These are phyloP conservation scores for Rhorus exstirpatorius DNA, from an alignment of 2,888 invertebrate genomes.

Conservation along the genomic window DNA sequence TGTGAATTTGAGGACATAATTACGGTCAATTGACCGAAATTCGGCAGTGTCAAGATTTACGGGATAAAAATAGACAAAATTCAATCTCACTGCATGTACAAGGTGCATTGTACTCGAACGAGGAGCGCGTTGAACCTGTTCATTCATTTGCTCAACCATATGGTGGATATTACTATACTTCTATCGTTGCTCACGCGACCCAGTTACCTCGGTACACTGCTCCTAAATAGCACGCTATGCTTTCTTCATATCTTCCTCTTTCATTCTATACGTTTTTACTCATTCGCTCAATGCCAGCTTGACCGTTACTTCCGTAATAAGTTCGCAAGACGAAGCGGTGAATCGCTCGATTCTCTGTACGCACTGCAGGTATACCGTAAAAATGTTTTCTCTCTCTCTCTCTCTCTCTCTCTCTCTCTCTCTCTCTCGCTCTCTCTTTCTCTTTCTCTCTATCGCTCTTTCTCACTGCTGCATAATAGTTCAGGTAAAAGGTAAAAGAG, in stretches of 20 bases:
- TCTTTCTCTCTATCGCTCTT: neutral
- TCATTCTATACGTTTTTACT: slow-evolving; percentile 36
- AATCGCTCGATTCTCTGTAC: slow-evolving; percentile 40
- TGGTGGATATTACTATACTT: neutral
- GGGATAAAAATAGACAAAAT: no score
- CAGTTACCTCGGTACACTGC: slow-evolving; percentile 62
- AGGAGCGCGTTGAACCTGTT: slow-evolving; percentile 27
- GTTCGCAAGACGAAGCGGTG: slow-evolving; percentile 54
- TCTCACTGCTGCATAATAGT: slow-evolving; percentile 19
- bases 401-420: neutral
- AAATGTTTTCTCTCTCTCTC: slow-evolving; percentile 36
- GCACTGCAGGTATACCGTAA: slow-evolving; percentile 16
- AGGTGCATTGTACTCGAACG: neutral
- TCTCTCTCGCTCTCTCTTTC: slow-evolving; percentile 17
- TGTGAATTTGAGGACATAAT: no score
- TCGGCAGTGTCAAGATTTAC: no score
- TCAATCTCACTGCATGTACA: no score
- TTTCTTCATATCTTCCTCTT: slow-evolving; percentile 35
- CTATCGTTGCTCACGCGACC: slow-evolving; percentile 48
- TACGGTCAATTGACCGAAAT: no score
- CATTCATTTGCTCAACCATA: slow-evolving; percentile 41
- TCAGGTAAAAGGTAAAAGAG: slow-evolving; percentile 48
- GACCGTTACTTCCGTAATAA: slow-evolving; percentile 69
- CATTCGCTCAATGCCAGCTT: slow-evolving; percentile 34
- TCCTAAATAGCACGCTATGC: slow-evolving; percentile 54